A percentile compares a stretch with the other conserved stretches of the same genome.
These are phyloP conservation scores for Pandion haliaetus DNA, from an alignment of 2,113 vertebrate genomes.

Conservation along the genomic window DNA sequence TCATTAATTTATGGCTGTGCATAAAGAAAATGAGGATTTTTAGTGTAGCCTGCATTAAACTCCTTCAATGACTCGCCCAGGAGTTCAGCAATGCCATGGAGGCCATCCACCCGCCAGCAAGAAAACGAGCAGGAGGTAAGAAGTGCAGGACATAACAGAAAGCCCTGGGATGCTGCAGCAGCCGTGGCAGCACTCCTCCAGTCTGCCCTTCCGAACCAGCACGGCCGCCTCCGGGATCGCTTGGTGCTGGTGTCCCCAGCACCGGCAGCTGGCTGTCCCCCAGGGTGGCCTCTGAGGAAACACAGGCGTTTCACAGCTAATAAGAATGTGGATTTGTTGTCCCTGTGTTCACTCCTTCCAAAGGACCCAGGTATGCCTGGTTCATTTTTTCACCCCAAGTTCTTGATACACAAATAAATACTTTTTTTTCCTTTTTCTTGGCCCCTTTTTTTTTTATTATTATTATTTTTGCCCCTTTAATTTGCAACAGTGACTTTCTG, in stretches of 20 bases:
- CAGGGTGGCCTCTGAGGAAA: rapidly evolving
- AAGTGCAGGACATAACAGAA: rapidly evolving
- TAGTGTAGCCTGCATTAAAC: not conserved
- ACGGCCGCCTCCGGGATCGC: rapidly evolving
- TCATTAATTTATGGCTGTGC: not conserved
- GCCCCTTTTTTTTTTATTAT: not conserved
- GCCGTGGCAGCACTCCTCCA: not conserved
- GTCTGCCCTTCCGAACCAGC: rapidly evolving
- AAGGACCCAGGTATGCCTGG: rapidly evolving
- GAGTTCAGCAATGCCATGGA: not conserved
- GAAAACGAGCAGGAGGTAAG: not conserved
- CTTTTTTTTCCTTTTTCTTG: not conserved
- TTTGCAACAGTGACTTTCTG: not conserved
- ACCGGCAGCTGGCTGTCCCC: not conserved
- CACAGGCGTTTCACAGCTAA: not conserved
- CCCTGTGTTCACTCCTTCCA: not conserved
- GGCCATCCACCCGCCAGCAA: not conserved
- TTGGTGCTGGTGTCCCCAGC: not conserved
- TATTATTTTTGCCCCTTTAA: not conserved
- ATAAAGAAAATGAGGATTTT: not conserved
- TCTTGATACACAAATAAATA: not conserved
- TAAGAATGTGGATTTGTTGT: not conserved
- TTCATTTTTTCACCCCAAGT: not conserved
- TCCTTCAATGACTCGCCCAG: not conserved
- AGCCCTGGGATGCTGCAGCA: rapidly evolving